Evolutionary conservation across 1,140 invertebrate species (phyloP).

Genomic region (Colletes gigas): DNA sequence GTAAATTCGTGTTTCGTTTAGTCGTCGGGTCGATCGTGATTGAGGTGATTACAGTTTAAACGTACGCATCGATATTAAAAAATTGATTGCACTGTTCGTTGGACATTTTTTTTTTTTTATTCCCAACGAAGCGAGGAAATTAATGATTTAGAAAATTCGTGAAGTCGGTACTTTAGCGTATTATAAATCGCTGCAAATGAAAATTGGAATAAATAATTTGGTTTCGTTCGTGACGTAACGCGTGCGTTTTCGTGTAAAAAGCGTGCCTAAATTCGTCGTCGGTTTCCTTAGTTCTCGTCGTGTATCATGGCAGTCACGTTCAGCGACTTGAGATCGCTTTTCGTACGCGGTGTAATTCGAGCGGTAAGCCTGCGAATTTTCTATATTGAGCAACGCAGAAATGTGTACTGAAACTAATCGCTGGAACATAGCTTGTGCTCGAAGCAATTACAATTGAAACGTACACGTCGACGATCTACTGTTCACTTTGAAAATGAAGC

Average conservation of each 20-base stretch:
- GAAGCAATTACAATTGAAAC: conserved; percentile 45
- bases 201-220: neutral
- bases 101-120: too few species aligned
- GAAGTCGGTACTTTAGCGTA: too few species aligned
- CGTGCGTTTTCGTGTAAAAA: conserved; percentile 34
- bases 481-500: neutral
- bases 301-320: neutral
- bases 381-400: conserved; percentile 44
- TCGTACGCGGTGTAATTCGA: neutral
- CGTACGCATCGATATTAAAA: conserved; percentile 7
- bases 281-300: neutral
- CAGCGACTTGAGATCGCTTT: neutral
- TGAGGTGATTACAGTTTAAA: neutral
- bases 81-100: too few species aligned
- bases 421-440: conserved; percentile 38
- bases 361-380: neutral
- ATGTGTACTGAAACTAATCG: conserved; percentile 10
- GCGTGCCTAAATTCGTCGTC: conserved; percentile 14
- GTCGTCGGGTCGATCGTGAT: neutral
- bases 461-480: conserved; percentile 54
- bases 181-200: neutral
- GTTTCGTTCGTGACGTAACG: neutral
- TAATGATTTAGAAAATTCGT: too few species aligned
- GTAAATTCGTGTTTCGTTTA: neutral
- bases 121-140: too few species aligned